Evolutionary conservation across 2,113 vertebrate genomes (phyloP), one percentile per base, ranked within the genome.

Genomic region (Lota lota): DNA sequence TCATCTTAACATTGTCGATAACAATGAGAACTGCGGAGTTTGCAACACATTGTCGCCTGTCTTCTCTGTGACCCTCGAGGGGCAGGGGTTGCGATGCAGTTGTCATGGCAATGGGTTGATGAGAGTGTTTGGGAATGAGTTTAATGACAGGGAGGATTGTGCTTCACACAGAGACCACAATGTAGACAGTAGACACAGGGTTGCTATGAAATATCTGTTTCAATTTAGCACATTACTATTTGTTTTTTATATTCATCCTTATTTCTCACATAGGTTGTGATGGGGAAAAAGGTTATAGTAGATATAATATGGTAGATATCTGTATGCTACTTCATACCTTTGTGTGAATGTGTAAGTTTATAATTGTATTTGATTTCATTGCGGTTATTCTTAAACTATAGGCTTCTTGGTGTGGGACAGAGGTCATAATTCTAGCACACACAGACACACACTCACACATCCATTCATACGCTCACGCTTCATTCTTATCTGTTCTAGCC

Each of bases 401-500:
- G 10, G 6, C 40, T 47, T 5, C 8, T 47, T 14, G 40, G 40
- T 47, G 6, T 47, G 40, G 40, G 40, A 47, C 40, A 47, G 40
- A 47, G 40, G 40, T 10, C 40, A 47, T 47, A 47, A 47, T 47
- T 11, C 0, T 47, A 47, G 40, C 53, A 56, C 53, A n/a, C 53
- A 56, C 53, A n/a, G 5, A 56, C 53, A n/a, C 53, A n/a, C n/a
- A 28, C 40, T 60, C 51, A 77, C 64, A 70, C 53, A 63, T n/a
- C 11, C 33, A 61, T 33, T n/a, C 58, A 68, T 28, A 61, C 66
- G 0, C 7, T 47, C 66, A 76, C 50, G 3, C 15, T 78, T 80
- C 80, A 84, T 83, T 88, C 80, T 86, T 84, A 79, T 17, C 61
- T 24, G 54, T 76, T 50, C 75, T 80, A 75, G 19, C 47, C 76